Base-by-base conservation (phyloP, 2,888 invertebrate species). In the Salpingus planirostris region DNA sequence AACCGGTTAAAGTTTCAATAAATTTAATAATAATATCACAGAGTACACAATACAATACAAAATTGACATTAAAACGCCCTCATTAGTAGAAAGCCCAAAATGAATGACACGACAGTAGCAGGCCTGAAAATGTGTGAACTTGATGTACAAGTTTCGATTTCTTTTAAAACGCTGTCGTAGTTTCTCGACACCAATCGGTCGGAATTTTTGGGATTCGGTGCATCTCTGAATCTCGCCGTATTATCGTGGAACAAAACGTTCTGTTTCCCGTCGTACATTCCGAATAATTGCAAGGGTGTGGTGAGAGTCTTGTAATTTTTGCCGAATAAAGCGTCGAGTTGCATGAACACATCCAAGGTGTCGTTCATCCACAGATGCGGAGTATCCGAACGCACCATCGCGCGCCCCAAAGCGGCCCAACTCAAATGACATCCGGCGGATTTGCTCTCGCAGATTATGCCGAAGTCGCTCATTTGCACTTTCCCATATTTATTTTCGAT, bases 291-390 rank as follows among this genome's bases (percentile, higher is more conserved):
- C 47, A 85, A 81, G 41, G 80, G 71, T 0, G 73, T 69, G 0
- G 72, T 76, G 10, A 72, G 69, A 2, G 66, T 65, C 29, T 67
- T 67, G 46, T 61, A 69, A 22, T 68, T 68, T 52, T 71, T 73
- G 23, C 86, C 86, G 56, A 86, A 86, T 15, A 80, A 59, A 44
- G 73, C 68, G 53, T 85, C 82, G 50, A 86, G 66, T 43, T 77
- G 74, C 8, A 78, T 67, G 21, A 88, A 69, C 0, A 81, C 74
- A 42, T 81, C 76, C 33, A 77, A 68, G 1, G 83, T 76, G 55
- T 87, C 87, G 46, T 79, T 75, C 13, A 64, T 63, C 43, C 80
- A 69, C 44, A 76, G 63, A 2, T 62, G 42, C 0, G 74, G 66
- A 2, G 71, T 54, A 37, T 77, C 73, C 25, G 69, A 68, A 24